These are phyloP conservation scores for Tyto alba DNA, from an alignment of 2,113 vertebrate genomes.

Conservation along the genomic window DNA sequence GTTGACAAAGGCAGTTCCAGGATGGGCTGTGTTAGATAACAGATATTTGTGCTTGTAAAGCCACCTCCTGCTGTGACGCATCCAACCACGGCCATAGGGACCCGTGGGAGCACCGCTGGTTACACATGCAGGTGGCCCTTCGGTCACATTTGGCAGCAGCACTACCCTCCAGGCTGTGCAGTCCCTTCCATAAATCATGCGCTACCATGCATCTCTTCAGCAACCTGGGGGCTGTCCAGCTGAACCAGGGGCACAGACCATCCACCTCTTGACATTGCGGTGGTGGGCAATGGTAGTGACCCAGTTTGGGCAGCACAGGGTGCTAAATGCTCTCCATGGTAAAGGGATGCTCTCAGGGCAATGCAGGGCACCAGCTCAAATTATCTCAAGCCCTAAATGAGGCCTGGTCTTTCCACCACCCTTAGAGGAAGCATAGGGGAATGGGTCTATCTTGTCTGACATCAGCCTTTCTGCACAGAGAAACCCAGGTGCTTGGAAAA, in stretches of 20 bases:
- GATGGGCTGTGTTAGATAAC: not conserved
- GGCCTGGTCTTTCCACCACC: not conserved
- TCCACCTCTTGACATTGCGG: rapidly evolving
- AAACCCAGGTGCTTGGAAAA: not conserved
- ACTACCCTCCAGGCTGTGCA: rapidly evolving
- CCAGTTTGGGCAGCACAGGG: not conserved
- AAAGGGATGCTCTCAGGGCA: rapidly evolving
- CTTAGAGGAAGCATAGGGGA: not conserved
- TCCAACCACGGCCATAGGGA: not conserved
- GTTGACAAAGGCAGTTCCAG: not conserved
- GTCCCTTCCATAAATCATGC: not conserved
- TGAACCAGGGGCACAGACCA: rapidly evolving
- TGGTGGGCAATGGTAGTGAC: rapidly evolving
- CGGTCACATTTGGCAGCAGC: not conserved
- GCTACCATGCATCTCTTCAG: rapidly evolving
- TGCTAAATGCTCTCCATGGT: rapidly evolving
- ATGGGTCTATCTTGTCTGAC: rapidly evolving
- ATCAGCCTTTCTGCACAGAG: not conserved
- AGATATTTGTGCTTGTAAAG: not conserved
- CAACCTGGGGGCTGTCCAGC: not conserved
- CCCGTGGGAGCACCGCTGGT: not conserved
- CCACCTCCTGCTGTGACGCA: not conserved
- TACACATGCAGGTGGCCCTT: not conserved
- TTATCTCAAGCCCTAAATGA: not conserved
- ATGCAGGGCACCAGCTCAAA: not conserved